Evolutionary conservation across 2,888 invertebrate species (phyloP).

Genomic region (Diploptera punctata): DNA sequence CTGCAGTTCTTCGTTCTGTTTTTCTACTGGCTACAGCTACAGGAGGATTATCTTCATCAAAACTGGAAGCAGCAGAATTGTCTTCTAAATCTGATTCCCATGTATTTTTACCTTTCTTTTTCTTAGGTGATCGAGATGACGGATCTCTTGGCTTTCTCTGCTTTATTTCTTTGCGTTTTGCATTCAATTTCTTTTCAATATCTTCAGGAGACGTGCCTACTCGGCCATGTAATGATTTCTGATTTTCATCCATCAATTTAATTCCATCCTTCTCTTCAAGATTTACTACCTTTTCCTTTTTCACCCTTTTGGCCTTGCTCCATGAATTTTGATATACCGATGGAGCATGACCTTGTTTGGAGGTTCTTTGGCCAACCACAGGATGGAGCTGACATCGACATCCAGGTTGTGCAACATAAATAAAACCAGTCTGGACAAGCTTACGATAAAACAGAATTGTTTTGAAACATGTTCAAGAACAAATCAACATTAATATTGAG

Average conservation of each 20-base stretch:
- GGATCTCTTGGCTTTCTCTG: not conserved
- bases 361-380: too few relatives aligned
- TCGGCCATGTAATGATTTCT: constrained; percentile 63
- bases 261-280: constrained; percentile 71
- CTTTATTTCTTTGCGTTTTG: constrained; percentile 49
- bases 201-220: constrained; percentile 59
- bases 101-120: constrained; percentile 53
- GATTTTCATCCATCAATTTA: constrained; percentile 62
- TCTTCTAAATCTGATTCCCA: constrained; percentile 47
- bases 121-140: constrained; percentile 47
- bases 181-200: constrained; percentile 57
- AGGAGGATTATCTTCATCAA: not conserved
- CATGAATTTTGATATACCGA: too few relatives aligned
- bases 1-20: constrained; percentile 38
- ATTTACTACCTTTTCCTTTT: too few relatives aligned
- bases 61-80: not conserved
- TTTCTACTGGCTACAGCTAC: constrained; percentile 29
- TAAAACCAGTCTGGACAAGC: too few relatives aligned
- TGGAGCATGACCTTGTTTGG: too few relatives aligned
- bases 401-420: too few relatives aligned
- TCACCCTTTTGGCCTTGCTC: too few relatives aligned
- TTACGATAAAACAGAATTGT: too few relatives aligned
- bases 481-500: too few relatives aligned
- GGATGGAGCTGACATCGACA: too few relatives aligned
- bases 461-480: too few relatives aligned